These are phyloP conservation scores for Mesoligia furuncula DNA, from an alignment of 2,888 invertebrate species.

Conservation along the genomic window DNA sequence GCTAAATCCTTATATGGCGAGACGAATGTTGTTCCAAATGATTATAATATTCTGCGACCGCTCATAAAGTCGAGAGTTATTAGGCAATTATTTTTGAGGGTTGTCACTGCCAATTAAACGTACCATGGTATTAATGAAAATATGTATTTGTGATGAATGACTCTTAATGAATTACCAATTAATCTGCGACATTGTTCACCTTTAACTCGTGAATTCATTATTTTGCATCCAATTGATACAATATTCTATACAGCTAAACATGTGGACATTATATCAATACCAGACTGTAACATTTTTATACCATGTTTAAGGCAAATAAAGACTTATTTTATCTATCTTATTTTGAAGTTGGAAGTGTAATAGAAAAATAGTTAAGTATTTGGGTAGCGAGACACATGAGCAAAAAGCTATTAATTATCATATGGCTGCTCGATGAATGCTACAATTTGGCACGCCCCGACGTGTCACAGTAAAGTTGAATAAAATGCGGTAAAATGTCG, in stretches of 20 bases:
- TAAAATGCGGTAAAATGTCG: background rate
- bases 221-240: background rate
- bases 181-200: background rate
- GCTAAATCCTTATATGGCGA: constrained; percentile 20
- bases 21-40: background rate
- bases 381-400: too few relatives aligned
- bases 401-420: background rate
- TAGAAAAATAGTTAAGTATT: background rate
- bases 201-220: background rate
- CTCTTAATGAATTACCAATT: background rate
- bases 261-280: too few relatives aligned
- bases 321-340: too few relatives aligned
- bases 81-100: constrained; percentile 31
- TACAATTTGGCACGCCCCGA: background rate
- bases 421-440: background rate
- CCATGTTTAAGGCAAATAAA: background rate
- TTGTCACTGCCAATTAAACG: background rate
- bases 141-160: background rate
- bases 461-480: background rate
- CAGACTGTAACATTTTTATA: background rate
- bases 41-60: constrained; percentile 6
- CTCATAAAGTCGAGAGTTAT: constrained; percentile 6
- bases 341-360: background rate
- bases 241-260: background rate
- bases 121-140: background rate